phyloP scores from a whole-genome alignment of 2,113 vertebrate genomes.

The Nannospalax galili region DNA sequence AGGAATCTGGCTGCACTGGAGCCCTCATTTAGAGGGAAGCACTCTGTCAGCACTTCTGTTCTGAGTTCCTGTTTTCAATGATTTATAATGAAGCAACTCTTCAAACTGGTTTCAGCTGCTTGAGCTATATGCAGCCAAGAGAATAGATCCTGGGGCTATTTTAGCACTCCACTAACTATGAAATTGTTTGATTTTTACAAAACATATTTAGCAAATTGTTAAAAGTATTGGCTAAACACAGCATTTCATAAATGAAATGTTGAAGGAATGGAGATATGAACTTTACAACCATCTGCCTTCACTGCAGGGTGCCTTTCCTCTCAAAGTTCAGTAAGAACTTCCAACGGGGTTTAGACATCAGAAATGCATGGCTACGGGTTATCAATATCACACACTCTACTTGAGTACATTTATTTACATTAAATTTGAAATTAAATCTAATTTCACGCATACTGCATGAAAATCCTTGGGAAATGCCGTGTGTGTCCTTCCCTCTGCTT shows the following conservation, averaged over 20 bases:
- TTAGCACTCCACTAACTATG: conserved; percentile 81
- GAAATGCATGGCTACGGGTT: conserved; percentile 81
- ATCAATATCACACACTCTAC: conserved; percentile 84
- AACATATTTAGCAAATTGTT: conserved; percentile 80
- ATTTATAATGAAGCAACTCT: conserved; percentile 77
- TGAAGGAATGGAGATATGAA: conserved; percentile 76
- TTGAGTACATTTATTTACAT: conserved; percentile 85
- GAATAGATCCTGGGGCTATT: conserved; percentile 83
- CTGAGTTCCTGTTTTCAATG: conserved; percentile 81
- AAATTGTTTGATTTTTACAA: conserved; percentile 80
- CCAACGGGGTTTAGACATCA: conserved; percentile 82
- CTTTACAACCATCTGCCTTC: conserved; percentile 79
- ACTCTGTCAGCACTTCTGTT: conserved; percentile 79
- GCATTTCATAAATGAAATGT: conserved; percentile 78
- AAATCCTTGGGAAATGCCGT: conserved; percentile 56
- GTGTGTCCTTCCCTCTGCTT: conserved; percentile 15
- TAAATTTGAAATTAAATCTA: conserved; percentile 85
- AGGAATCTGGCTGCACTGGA: conserved; percentile 59
- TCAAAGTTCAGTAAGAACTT: conserved; percentile 81
- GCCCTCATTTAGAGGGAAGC: conserved; percentile 77
- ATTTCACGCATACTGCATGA: conserved; percentile 82
- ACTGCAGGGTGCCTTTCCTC: conserved; percentile 78
- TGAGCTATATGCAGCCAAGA: conserved; percentile 81
- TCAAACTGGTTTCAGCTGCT: conserved; percentile 81
- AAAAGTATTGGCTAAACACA: conserved; percentile 78